Evolutionary conservation across 2,113 vertebrate species (phyloP).

Genomic region (Plotosus lineatus): DNA sequence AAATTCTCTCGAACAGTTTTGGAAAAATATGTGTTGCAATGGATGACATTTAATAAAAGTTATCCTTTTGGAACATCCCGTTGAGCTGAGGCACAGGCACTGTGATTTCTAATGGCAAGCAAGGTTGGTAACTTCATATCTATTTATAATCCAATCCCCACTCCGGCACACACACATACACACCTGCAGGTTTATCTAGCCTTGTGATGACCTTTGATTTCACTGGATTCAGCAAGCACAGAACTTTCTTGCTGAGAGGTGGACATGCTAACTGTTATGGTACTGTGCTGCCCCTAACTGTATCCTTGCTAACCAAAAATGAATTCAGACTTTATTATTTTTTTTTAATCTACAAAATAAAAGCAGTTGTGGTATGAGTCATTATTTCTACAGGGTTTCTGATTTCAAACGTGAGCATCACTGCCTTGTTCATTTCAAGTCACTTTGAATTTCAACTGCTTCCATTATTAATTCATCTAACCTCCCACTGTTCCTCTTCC

Average conservation of each 20-base stretch:
- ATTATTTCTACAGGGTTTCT: neutral
- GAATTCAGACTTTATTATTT: neutral
- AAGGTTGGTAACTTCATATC: neutral
- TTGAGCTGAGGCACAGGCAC: neutral
- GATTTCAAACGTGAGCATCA: neutral
- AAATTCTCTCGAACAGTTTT: neutral
- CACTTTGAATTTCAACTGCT: neutral
- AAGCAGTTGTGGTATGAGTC: neutral
- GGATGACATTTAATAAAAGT: neutral
- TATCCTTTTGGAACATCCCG: conserved; percentile 8
- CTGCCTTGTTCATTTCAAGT: neutral
- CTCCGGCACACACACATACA: neutral
- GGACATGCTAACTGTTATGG: too few species aligned
- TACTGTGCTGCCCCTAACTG: too few species aligned
- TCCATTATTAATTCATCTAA: neutral
- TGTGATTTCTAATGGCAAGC: neutral
- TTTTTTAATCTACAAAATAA: neutral
- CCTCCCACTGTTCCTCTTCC: neutral
- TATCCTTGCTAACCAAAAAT: neutral
- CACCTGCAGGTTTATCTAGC: neutral
- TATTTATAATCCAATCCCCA: neutral
- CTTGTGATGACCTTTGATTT: neutral
- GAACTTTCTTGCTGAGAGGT: too few species aligned
- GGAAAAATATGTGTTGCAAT: neutral
- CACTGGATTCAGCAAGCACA: too few species aligned